Base-by-base conservation (phyloP, 2,113 vertebrate genomes). In the Rhinoptilus africanus region DNA sequence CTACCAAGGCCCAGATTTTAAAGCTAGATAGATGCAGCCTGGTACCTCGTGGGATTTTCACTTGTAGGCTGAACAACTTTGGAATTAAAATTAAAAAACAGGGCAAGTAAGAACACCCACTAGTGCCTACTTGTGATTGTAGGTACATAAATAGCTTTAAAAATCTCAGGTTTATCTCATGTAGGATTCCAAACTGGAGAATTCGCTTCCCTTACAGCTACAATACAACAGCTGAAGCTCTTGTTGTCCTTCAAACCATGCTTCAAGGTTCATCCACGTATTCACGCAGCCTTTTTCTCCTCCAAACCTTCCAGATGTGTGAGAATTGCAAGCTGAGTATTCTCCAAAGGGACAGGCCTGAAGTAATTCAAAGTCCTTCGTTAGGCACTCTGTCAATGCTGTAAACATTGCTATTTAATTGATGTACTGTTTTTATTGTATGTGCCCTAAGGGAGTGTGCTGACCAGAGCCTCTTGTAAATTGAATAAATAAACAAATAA, bases 401-500 rank as follows among this genome's bases (percentile, higher is more conserved):
- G 76, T 57, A 95, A 95, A 87, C 86, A 85, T 86, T 0, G 2
- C 68, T 66, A 43, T 85, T 96, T 96, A 97, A 94, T 77, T 96
- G 96, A 94, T 94, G 91, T 16, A 85, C 93, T 86, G 74, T 48
- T 97, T 96, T 96, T 95, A 97, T 93, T 90, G 85, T 77, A 41
- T 0, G 13, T 80, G 50, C 93, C 94, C 92, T 88, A 39, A 74
- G 81, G 96, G 96, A 96, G 20, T 57, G 24, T 83, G 93, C 90
- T 97, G 96, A 97, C 95, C 94, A 88, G 71, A 76, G 68, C 17
- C 75, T 90, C 95, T 78, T 92, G 64, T 75, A 97, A 96, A 94
- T 57, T 88, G 92, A 94, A 92, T 87, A 95, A 83, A 96, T 83
- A 96, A 96, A 97, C 87, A 91, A 94, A 96, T 78, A 93, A 91